Base-by-base conservation (phyloP, 2,113 vertebrate species). In the Pagrus major region DNA sequence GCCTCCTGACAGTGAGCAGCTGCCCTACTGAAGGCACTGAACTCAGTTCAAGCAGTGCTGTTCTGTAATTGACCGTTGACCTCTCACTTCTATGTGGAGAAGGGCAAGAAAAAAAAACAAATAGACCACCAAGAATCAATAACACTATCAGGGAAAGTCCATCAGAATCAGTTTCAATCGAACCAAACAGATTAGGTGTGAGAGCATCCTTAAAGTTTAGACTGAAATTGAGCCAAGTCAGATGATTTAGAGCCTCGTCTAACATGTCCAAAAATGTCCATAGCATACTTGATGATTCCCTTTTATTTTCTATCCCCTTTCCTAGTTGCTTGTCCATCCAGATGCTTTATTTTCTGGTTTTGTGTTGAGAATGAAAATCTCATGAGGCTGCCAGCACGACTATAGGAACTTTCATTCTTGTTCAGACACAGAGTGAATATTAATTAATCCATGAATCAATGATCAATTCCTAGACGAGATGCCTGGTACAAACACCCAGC, bases 1-100 rank as follows among this genome's bases (percentile, higher is more conserved):
- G 9, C 21, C 6, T 21, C 3, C 20, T 70, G 80, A 61, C 41
- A 33, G 23, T 4, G 41, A 76, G 44, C 52, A 69, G 31, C 69
- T 70, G 47, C 69, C 37, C 23, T 27, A 18, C 46, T 61, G 16
- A 67, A 61, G 55, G 69, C 39, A 39, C 56, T 82, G 31, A 65
- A 21, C 69, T 73, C 14, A 20, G 42, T 49, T 25, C 35, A 71
- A 58, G 37, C 63, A 54, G 33, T n/a, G 33, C 60, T 66, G 56
- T 35, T 69, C 25, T 31, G 37, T 44, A 25, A 6, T 27, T 63
- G 21, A 54, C 7, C 27, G 7, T 35, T 15, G 31, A 60, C 44
- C 20, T 33, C 31, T 55, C 8, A 55, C 10, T 21, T 25, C 27
- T 2, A 55, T 59, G 2, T 23, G 54, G 74, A 49, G 16, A n/a